phyloP scores from a whole-genome alignment of 2,888 invertebrate genomes.

The Phania funesta region DNA sequence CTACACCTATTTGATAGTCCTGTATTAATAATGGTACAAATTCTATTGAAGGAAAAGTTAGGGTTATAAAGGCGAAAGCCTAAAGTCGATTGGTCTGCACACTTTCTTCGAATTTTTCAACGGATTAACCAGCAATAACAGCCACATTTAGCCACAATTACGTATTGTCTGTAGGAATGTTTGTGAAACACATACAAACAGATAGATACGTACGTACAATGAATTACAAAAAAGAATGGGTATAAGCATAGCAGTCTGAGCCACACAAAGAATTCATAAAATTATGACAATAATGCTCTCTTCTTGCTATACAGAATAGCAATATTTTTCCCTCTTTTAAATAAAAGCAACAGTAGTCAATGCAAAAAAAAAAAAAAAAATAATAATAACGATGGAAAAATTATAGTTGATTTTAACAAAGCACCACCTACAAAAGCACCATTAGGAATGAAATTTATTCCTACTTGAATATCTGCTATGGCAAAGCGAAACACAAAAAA shows the following conservation, averaged over 20 bases:
- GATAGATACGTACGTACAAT: neutral
- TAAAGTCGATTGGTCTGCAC: too few relatives aligned
- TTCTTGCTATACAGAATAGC: neutral
- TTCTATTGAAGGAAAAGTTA: too few relatives aligned
- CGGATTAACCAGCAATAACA: too few relatives aligned
- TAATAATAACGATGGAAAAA: neutral
- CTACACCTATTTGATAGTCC: too few relatives aligned
- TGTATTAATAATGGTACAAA: too few relatives aligned
- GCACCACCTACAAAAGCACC: neutral
- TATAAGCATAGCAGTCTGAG: neutral
- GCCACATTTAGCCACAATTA: too few relatives aligned
- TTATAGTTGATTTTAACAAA: neutral
- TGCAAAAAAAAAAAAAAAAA: neutral
- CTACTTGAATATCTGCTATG: neutral
- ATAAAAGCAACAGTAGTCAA: slow-evolving; percentile 9
- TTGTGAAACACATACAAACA: neutral
- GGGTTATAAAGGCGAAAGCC: too few relatives aligned
- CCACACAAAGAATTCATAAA: slow-evolving; percentile 16
- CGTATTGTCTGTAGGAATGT: too few relatives aligned
- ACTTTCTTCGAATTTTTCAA: too few relatives aligned
- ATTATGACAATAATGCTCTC: neutral
- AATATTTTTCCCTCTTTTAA: neutral
- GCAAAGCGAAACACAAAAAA: neutral
- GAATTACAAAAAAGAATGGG: neutral
- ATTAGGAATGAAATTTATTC: slow-evolving; percentile 8